A percentile compares a stretch with the other conserved stretches of the same genome.
Evolutionary conservation across 2,888 invertebrate species (phyloP).

Genomic region (Linnaemya vulpina): DNA sequence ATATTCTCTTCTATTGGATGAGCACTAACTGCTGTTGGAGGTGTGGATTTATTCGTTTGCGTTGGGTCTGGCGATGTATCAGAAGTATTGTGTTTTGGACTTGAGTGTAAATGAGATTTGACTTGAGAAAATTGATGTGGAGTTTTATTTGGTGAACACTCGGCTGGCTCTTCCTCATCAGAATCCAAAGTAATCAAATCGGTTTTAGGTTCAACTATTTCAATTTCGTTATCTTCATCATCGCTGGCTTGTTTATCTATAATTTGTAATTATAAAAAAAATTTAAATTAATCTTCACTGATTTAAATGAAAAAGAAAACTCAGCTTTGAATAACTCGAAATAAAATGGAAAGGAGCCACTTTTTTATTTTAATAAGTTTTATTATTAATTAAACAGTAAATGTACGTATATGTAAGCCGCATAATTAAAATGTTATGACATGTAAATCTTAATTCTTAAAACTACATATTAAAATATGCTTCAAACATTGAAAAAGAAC

Average conservation of each 20-base stretch:
- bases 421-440: constrained; percentile 3
- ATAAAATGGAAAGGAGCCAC: not conserved
- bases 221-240: constrained; percentile 82
- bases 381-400: constrained; percentile 14
- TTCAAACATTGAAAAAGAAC: not conserved
- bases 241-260: constrained; percentile 82
- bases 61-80: constrained; percentile 4
- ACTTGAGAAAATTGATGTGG: constrained; percentile 20
- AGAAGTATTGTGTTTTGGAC: not conserved
- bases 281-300: too few species aligned
- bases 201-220: constrained; percentile 82
- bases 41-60: not conserved
- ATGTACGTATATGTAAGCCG: not conserved
- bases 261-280: too few species aligned
- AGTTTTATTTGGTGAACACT: constrained; percentile 51
- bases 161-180: constrained; percentile 77
- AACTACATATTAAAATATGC: not conserved
- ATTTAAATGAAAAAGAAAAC: too few species aligned
- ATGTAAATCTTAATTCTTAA: constrained; percentile 5
- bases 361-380: not conserved
- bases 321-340: not conserved
- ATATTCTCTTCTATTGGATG: constrained; percentile 59
- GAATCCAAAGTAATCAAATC: constrained; percentile 82
- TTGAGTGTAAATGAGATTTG: constrained; percentile 21
- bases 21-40: not conserved